Evolutionary conservation across 1,140 invertebrate species (phyloP).

Genomic region (Lasioglossum baleicum): DNA sequence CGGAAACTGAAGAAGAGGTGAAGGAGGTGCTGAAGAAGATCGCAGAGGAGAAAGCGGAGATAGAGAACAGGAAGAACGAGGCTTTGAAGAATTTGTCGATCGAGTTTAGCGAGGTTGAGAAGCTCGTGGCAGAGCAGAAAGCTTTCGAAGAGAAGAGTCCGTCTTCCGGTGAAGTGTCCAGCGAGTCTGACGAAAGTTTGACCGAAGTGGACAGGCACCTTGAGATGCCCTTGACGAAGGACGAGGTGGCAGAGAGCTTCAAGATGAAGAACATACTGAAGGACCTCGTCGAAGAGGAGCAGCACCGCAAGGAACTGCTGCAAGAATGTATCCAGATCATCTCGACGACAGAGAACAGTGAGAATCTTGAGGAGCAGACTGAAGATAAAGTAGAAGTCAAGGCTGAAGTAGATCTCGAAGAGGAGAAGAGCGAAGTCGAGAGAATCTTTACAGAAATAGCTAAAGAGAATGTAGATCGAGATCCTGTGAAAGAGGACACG

Average conservation of each 20-base stretch:
- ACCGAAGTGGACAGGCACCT: constrained; percentile 2
- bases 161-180: neutral
- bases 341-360: neutral
- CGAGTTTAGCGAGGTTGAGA: constrained; percentile 59
- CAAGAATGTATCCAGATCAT: constrained; percentile 32
- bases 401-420: neutral
- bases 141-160: neutral
- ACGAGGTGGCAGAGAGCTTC: constrained; percentile 46
- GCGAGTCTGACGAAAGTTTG: constrained; percentile 27
- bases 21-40: constrained; percentile 58
- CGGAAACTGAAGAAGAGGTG: constrained; percentile 44
- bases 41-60: constrained; percentile 58
- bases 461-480: neutral
- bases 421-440: constrained; percentile 3
- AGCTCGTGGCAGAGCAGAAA: constrained; percentile 28
- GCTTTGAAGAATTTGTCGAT: constrained; percentile 55
- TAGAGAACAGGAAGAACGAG: constrained; percentile 62
- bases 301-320: constrained; percentile 26
- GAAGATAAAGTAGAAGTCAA: neutral
- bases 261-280: constrained; percentile 24
- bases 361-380: neutral
- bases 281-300: constrained; percentile 10
- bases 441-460: neutral
- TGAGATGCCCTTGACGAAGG: constrained; percentile 56
- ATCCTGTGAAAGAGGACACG: neutral